Percentiles rank a stretch among this genome's conserved stretches.
phyloP scores from a whole-genome alignment of 2,888 invertebrate species.

The Electrophaes corylata region DNA sequence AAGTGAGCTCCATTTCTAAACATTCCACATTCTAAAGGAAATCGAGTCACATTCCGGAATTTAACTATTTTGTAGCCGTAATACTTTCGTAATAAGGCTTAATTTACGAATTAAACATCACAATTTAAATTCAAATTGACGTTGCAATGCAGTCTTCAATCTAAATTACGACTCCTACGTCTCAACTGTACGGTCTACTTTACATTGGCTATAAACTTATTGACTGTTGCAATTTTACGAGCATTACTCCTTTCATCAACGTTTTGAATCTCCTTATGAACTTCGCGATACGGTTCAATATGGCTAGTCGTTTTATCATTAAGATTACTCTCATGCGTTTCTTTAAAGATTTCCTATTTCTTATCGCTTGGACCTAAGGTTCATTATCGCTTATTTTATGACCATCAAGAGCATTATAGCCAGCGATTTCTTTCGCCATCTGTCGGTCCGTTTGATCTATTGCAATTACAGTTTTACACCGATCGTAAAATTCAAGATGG shows the following conservation, averaged over 20 bases:
- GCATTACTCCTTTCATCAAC: slow-evolving; percentile 19
- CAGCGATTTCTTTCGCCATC: slow-evolving; percentile 50
- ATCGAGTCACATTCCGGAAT: slow-evolving; percentile 39
- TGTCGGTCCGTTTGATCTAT: slow-evolving; percentile 73
- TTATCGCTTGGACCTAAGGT: slow-evolving; percentile 21
- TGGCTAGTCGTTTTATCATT: slow-evolving; percentile 25
- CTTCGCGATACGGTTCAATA: slow-evolving; percentile 19
- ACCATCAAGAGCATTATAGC: slow-evolving; percentile 37
- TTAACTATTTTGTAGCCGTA: slow-evolving; percentile 30
- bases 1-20: slow-evolving; percentile 21
- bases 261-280: slow-evolving; percentile 16
- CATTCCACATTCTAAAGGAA: slow-evolving; percentile 36
- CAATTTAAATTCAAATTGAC: slow-evolving; percentile 33
- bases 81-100: slow-evolving; percentile 37
- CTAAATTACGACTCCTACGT: slow-evolving; percentile 14
- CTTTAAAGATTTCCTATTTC: slow-evolving; percentile 9
- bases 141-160: slow-evolving; percentile 9
- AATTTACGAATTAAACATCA: slow-evolving; percentile 35
- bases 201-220: slow-evolving; percentile 11
- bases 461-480: slow-evolving; percentile 79
- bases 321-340: slow-evolving; percentile 18
- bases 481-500: slow-evolving; percentile 73
- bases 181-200: slow-evolving; percentile 13
- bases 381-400: slow-evolving; percentile 23
- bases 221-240: slow-evolving; percentile 36